phyloP scores from a whole-genome alignment of 2,797 vertebrate genomes.

The Staurois parvus region DNA sequence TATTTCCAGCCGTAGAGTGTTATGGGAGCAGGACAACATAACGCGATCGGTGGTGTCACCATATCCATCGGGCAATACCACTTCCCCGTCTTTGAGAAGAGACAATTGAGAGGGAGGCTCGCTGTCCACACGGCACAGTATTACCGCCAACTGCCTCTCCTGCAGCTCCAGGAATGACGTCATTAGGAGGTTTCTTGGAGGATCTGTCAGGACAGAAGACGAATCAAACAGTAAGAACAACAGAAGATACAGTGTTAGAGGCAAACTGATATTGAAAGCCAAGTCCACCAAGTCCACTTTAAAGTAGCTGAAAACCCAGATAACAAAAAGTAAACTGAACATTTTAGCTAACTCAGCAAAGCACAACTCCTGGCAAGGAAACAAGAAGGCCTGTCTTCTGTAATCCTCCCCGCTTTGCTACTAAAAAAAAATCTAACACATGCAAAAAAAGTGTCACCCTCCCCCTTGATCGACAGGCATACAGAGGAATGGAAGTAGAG shows the following conservation, averaged over 20 bases:
- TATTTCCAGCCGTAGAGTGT: constrained; percentile 68
- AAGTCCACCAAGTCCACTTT: too few species aligned
- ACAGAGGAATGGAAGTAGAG: too few species aligned
- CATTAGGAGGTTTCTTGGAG: constrained; percentile 65
- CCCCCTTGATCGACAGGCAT: too few species aligned
- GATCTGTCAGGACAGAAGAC: constrained; percentile 63
- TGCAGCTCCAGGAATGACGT: constrained; percentile 67
- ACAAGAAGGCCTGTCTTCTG: too few species aligned
- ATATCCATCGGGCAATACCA: constrained; percentile 57
- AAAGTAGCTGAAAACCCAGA: too few species aligned
- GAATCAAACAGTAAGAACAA: background rate
- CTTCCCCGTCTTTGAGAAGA: constrained; percentile 48
- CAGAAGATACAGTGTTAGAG: background rate
- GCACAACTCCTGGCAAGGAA: too few species aligned
- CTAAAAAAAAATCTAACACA: too few species aligned
- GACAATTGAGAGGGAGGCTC: constrained; percentile 67
- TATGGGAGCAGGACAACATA: constrained; percentile 62
- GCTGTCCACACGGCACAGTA: constrained; percentile 73
- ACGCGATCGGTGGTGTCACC: background rate
- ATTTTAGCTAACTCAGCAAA: too few species aligned
- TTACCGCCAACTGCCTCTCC: background rate
- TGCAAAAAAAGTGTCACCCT: too few species aligned
- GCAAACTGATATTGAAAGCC: too few species aligned
- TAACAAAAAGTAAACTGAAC: too few species aligned
- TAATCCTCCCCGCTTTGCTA: too few species aligned